A percentile compares a stretch with the other conserved stretches of the same genome.
Evolutionary conservation across 1,140 invertebrate species (phyloP).

Genomic region (Drosophila sucinea): DNA sequence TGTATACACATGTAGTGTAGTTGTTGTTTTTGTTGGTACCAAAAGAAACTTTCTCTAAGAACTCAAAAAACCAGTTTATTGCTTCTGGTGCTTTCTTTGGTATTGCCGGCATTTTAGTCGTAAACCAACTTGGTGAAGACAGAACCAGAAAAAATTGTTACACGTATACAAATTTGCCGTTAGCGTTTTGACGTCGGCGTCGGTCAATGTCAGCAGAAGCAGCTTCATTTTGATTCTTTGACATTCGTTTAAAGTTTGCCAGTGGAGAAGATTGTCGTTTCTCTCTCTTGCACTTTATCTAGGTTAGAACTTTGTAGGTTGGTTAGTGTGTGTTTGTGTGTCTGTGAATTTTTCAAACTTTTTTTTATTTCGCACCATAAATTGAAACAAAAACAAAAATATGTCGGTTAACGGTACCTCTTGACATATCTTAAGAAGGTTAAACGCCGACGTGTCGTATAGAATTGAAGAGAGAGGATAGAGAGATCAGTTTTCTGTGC

Average conservation of each 20-base stretch:
- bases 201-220: conserved; percentile 63
- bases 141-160: conserved; percentile 74
- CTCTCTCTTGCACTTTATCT: not conserved
- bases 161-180: conserved; percentile 68
- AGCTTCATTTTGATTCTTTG: conserved; percentile 33
- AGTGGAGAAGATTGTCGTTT: conserved; percentile 40
- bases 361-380: conserved; percentile 8
- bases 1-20: conserved; percentile 38
- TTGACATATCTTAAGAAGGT: conserved; percentile 43
- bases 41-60: conserved; percentile 55
- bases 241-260: conserved; percentile 62
- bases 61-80: conserved; percentile 54
- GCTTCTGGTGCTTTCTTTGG: conserved; percentile 14
- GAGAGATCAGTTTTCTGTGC: conserved; percentile 32
- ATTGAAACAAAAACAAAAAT: conserved; percentile 39
- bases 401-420: conserved; percentile 68
- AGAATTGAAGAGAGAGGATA: not conserved
- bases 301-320: conserved; percentile 19
- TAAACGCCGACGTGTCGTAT: conserved; percentile 35
- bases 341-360: not conserved
- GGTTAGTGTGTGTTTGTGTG: conserved; percentile 1
- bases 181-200: conserved; percentile 33
- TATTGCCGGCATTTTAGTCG: conserved; percentile 6
- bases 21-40: conserved; percentile 1
- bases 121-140: conserved; percentile 48